Evolutionary conservation across 2,888 invertebrate genomes (phyloP), one percentile per base, ranked within the genome.

Genomic region (Drosophila histrio): DNA sequence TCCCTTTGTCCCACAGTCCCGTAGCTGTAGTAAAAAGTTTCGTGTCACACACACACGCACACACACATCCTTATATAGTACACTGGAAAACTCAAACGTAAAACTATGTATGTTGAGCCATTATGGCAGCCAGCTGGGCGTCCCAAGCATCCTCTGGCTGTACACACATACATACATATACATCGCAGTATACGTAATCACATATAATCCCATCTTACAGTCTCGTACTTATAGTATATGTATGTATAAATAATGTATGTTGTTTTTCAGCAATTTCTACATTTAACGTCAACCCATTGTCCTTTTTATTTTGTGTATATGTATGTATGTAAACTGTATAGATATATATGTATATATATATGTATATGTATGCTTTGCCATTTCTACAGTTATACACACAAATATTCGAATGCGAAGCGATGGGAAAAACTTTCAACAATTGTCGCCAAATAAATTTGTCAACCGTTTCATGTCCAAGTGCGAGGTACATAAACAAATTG

Each of bases 301-400:
- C 15, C 52, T 49, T 38, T 66, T n/a, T n/a, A n/a, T n/a, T 57
- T 46, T 38, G 56, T 61, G 57, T 73, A 41, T 61, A 44, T 24
- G 17, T 44, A 43, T 24, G 13, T 41, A 22, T 43, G 47, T 34
- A 15, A 19, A 15, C 47, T 39, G 26, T 30, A 46, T 8, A 44
- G 15, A 15, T 39, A 75, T 46, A 39, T 53, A 39, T 32, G 22
- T 22, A 54, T 41, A 36, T 49, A 34, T 63, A 44, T 60, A 62
- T 73, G 62, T 78, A 78, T 69, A 68, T n/a, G n/a, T n/a, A 77
- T 79, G 74, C 66, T 62, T 68, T 77, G 61, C 77, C 79, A 62
- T 86, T 75, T 74, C 72, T 81, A 80, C 87, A 81, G 90, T 90
- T 89, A 90, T 90, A 90, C 89, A 90, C 83, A 90, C 87, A 79